These are phyloP conservation scores for Cyclopterus lumpus DNA, from an alignment of 2,797 vertebrate species.

Conservation along the genomic window DNA sequence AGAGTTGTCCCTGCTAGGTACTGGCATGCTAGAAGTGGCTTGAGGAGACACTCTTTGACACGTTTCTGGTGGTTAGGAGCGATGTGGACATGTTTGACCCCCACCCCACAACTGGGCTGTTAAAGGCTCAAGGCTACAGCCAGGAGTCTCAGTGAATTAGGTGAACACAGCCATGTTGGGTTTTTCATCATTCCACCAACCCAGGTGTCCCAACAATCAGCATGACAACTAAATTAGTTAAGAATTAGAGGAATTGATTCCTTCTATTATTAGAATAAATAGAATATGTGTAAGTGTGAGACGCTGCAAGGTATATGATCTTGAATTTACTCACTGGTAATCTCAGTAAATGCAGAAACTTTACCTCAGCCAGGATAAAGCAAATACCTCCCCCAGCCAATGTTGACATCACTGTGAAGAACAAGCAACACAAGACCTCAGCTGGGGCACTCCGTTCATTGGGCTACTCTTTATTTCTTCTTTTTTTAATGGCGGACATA, in stretches of 20 bases:
- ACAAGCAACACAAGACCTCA: background rate
- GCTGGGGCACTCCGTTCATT: background rate
- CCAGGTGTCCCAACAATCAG: background rate
- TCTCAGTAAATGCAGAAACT: background rate
- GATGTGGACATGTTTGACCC: slow-evolving; percentile 37
- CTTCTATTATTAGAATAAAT: background rate
- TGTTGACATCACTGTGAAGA: background rate
- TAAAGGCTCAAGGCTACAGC: slow-evolving; percentile 43
- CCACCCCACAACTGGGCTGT: slow-evolving; percentile 43
- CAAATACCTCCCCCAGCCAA: background rate
- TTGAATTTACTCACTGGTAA: background rate
- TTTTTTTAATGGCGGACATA: background rate
- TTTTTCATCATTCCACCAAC: slow-evolving; percentile 9
- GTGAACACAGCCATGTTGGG: slow-evolving; percentile 3
- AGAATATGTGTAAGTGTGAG: no score
- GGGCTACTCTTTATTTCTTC: background rate
- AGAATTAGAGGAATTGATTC: background rate
- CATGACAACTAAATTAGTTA: background rate
- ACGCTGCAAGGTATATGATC: background rate
- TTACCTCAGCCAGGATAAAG: background rate
- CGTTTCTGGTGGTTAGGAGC: slow-evolving; percentile 59
- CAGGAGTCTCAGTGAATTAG: slow-evolving; percentile 27
- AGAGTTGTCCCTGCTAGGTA: background rate
- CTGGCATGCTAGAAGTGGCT: slow-evolving; percentile 13
- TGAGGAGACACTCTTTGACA: slow-evolving; percentile 35